Evolutionary conservation across 1,140 invertebrate genomes (phyloP).

Genomic region (Drosophila bocki): DNA sequence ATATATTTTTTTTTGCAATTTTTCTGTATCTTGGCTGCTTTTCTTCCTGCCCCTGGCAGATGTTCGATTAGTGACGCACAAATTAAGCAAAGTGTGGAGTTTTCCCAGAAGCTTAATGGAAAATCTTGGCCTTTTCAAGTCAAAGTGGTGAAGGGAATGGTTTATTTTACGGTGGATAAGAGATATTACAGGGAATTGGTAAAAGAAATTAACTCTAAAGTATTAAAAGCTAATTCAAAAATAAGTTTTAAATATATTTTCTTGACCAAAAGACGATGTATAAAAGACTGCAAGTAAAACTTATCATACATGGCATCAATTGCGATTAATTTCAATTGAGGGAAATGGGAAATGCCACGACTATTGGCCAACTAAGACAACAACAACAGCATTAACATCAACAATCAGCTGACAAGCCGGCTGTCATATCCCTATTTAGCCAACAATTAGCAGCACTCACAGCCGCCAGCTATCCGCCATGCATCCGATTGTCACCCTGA

Average conservation of each 20-base stretch:
- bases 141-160: too few relatives aligned
- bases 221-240: too few relatives aligned
- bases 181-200: too few relatives aligned
- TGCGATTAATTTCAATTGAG: neutral
- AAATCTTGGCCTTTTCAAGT: neutral
- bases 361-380: neutral
- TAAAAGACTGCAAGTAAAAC: too few relatives aligned
- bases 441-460: conserved; percentile 32
- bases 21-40: neutral
- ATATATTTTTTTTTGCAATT: neutral
- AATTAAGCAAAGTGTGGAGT: conserved; percentile 2
- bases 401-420: conserved; percentile 23
- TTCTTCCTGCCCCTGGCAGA: conserved; percentile 17
- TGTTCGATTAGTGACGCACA: conserved; percentile 35
- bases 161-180: too few relatives aligned
- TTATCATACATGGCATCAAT: too few relatives aligned
- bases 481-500: conserved; percentile 42
- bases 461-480: conserved; percentile 37
- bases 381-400: neutral
- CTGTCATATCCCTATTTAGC: conserved; percentile 31
- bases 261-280: neutral
- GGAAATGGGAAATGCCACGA: neutral
- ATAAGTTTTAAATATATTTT: neutral
- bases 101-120: neutral
- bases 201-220: too few relatives aligned